A percentile compares a stretch with the other conserved stretches of the same genome.
These are phyloP conservation scores for Micrasema minimum DNA, from an alignment of 1,140 invertebrate species.

Conservation along the genomic window DNA sequence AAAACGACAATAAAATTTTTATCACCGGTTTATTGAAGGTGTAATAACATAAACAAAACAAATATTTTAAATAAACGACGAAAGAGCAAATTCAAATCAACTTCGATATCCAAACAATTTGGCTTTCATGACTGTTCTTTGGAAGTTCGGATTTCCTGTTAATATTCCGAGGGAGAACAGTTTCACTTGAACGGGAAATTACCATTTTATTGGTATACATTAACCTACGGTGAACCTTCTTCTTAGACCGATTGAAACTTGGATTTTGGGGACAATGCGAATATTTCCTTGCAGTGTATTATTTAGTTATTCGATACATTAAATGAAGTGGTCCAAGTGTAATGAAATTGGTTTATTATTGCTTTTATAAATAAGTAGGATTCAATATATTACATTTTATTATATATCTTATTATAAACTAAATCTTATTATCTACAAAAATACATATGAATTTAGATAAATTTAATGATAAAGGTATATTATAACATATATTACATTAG, in stretches of 20 bases:
- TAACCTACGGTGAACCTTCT: constrained; percentile 4
- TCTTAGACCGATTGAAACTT: constrained; percentile 2
- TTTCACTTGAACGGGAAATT: constrained; percentile 22
- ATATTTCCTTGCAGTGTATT: too few relatives aligned
- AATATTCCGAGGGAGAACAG: constrained; percentile 33
- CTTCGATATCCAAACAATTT: constrained; percentile 17
- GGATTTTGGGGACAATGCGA: neutral
- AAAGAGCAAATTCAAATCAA: constrained; percentile 20
- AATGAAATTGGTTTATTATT: too few relatives aligned
- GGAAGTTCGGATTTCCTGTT: constrained; percentile 21
- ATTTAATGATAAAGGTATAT: too few relatives aligned
- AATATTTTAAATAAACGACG: constrained; percentile 4
- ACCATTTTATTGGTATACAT: constrained; percentile 39
- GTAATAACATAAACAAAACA: neutral
- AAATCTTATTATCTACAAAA: too few relatives aligned
- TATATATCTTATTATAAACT: too few relatives aligned
- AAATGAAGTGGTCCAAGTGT: too few relatives aligned
- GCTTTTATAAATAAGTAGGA: too few relatives aligned
- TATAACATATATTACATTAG: too few relatives aligned
- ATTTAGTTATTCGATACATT: too few relatives aligned
- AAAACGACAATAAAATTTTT: too few relatives aligned
- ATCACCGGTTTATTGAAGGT: neutral
- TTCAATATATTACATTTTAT: too few relatives aligned
- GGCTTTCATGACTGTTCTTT: constrained; percentile 26
- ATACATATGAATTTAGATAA: too few relatives aligned